Conservation (phyloP, 2,888 invertebrate genomes). For the Pristionchus maxplancki region DNA sequence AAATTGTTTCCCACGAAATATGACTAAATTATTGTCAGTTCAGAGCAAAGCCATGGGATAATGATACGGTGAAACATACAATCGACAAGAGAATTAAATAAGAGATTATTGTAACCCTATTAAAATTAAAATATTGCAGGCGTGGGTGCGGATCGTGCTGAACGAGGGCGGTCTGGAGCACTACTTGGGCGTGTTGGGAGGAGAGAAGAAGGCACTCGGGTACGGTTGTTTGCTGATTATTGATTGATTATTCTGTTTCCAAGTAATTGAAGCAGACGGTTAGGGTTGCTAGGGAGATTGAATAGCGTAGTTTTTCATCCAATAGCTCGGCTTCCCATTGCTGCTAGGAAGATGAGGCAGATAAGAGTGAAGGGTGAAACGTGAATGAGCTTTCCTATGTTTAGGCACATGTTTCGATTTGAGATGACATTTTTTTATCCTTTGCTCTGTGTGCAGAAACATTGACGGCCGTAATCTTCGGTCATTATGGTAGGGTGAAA, state of each 20-base stretch:
- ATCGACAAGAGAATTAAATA: not conserved
- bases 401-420: not conserved
- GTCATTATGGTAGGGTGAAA: not conserved
- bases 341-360: not conserved
- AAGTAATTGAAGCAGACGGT: too few species aligned
- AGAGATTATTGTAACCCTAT: too few species aligned
- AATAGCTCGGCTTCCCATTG: not conserved
- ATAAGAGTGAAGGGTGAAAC: not conserved
- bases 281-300: not conserved
- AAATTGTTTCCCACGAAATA: not conserved
- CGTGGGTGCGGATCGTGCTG: conserved; percentile 80
- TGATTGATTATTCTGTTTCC: not conserved
- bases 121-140: conserved; percentile 73
- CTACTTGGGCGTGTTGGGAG: conserved; percentile 78
- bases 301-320: not conserved
- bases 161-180: conserved; percentile 79
- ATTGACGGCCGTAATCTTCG: too few species aligned
- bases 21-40: too few species aligned
- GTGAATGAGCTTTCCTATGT: too few species aligned
- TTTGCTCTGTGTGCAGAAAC: too few species aligned
- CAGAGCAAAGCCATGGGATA: too few species aligned
- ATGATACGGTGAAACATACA: too few species aligned
- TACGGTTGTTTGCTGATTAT: conserved; percentile 55
- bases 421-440: too few species aligned
- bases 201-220: conserved; percentile 78